Conservation (phyloP, 2,113 vertebrate genomes). For the Dasyprocta punctata region DNA sequence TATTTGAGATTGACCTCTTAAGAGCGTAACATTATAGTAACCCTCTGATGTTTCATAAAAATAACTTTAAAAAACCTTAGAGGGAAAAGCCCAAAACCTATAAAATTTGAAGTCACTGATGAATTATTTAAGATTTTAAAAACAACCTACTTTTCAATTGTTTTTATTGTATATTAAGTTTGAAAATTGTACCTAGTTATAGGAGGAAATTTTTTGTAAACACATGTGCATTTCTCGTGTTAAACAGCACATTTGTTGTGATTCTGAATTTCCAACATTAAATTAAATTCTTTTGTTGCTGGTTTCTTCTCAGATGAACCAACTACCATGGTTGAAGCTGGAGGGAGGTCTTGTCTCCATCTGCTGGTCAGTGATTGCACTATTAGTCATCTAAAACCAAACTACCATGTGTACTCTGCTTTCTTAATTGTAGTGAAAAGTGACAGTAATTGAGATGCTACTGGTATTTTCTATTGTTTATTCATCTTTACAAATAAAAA, state of each 20-base stretch:
- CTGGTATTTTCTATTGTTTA: background rate
- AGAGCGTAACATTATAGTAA: background rate
- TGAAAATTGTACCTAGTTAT: background rate
- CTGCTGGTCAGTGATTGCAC: slow-evolving; percentile 77
- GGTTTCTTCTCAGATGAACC: slow-evolving; percentile 67
- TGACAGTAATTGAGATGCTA: background rate
- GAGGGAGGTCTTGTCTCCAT: slow-evolving; percentile 82
- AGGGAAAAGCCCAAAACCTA: background rate
- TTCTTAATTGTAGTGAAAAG: background rate
- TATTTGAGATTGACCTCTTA: background rate
- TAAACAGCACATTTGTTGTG: slow-evolving; percentile 71
- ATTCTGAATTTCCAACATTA: slow-evolving; percentile 71
- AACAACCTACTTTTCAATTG: background rate
- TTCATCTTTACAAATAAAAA: slow-evolving; percentile 2
- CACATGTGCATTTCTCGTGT: slow-evolving; percentile 60
- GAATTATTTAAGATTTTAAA: background rate
- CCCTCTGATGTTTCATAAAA: background rate
- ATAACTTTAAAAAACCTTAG: background rate
- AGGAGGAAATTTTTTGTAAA: slow-evolving; percentile 61
- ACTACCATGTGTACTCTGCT: background rate
- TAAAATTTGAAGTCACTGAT: background rate
- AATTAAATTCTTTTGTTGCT: slow-evolving; percentile 59
- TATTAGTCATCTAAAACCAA: slow-evolving; percentile 6
- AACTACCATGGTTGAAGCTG: slow-evolving; percentile 32
- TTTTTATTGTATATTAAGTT: background rate